Evolutionary conservation across 2,797 vertebrate species (phyloP).

Genomic region (Tapirus indicus): DNA sequence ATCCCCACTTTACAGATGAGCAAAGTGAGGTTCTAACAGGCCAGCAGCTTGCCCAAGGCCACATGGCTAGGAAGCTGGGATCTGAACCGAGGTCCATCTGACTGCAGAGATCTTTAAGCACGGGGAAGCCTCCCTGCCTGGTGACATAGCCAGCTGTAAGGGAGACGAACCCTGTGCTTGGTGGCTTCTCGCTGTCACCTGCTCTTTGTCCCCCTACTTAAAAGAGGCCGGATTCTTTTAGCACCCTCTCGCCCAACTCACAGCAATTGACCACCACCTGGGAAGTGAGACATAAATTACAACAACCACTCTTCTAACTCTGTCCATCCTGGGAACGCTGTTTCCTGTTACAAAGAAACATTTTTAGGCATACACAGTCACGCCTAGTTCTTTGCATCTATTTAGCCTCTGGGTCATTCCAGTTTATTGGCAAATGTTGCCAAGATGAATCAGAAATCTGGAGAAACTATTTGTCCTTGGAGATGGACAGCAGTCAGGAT

Average conservation of each 20-base stretch:
- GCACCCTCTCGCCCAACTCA: neutral
- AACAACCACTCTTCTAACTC: neutral
- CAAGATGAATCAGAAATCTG: constrained; percentile 69
- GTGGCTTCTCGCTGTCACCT: neutral
- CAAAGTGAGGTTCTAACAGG: neutral
- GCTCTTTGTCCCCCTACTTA: neutral
- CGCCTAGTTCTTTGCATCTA: neutral
- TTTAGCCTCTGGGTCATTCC: neutral
- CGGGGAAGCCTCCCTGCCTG: neutral
- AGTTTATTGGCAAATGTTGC: constrained; percentile 30
- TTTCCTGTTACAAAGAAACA: neutral
- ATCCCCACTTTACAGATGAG: neutral
- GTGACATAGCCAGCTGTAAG: neutral
- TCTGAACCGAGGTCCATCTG: neutral
- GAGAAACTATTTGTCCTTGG: constrained; percentile 23
- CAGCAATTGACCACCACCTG: neutral
- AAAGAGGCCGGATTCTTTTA: neutral
- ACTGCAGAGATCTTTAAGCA: neutral
- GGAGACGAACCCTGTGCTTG: rapidly evolving
- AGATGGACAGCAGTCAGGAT: neutral
- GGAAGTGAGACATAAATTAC: neutral
- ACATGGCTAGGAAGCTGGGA: neutral
- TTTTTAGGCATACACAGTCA: neutral
- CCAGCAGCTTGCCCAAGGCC: neutral
- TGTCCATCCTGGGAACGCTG: neutral